A percentile compares a stretch with the other conserved stretches of the same genome.
These are phyloP conservation scores for Nemoura dubitans DNA, from an alignment of 2,888 invertebrate genomes.

Conservation along the genomic window DNA sequence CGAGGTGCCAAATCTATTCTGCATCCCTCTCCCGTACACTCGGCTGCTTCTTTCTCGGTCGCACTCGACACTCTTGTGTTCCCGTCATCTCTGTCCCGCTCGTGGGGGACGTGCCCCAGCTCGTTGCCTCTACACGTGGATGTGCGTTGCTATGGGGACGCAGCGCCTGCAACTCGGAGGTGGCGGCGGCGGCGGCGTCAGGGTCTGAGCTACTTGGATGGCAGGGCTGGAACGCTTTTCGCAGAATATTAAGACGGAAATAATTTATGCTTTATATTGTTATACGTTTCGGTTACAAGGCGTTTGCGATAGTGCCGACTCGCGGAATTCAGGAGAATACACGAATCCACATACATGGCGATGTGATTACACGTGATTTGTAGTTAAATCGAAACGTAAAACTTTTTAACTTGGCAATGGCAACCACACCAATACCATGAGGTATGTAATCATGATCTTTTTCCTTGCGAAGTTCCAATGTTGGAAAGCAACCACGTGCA, in stretches of 20 bases:
- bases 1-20: slow-evolving; percentile 7
- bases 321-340: not conserved
- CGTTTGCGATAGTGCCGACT: not conserved
- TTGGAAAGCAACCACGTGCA: not conserved
- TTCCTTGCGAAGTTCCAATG: not conserved
- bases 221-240: not conserved
- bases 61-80: not conserved
- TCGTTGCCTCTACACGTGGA: not conserved
- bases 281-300: not conserved
- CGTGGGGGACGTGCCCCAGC: not conserved
- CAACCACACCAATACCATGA: too few species aligned
- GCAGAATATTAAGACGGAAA: slow-evolving; percentile 7
- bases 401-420: not conserved
- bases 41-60: not conserved
- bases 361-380: not conserved
- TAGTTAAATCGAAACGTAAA: not conserved
- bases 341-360: not conserved
- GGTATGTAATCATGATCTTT: not conserved
- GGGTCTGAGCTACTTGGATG: not conserved
- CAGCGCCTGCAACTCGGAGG: not conserved
- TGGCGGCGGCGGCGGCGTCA: not conserved
- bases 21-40: not conserved
- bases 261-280: not conserved
- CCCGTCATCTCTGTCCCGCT: not conserved
- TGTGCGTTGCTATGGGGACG: not conserved